These are phyloP conservation scores for Trachelus stipa DNA, from an alignment of 2,888 invertebrate species.

Conservation along the genomic window DNA sequence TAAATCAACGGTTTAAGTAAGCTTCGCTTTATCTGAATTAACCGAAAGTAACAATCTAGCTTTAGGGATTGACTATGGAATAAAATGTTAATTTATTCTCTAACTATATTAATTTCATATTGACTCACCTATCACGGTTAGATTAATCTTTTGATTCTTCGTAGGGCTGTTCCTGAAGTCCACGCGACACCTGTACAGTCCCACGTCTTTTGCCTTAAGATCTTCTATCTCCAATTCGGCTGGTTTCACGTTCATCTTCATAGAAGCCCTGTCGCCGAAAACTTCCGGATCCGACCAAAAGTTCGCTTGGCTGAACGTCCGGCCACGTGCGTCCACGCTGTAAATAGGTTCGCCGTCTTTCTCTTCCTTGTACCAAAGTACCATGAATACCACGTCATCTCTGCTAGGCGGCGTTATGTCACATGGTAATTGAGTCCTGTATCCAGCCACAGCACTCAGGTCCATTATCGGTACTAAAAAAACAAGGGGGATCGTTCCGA, in stretches of 20 bases:
- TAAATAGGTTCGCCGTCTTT: conserved; percentile 88
- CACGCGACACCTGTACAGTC: conserved; percentile 68
- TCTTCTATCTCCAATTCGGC: conserved; percentile 66
- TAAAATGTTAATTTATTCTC: neutral
- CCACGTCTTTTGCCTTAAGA: conserved; percentile 65
- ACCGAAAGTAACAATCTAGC: neutral
- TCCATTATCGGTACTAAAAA: conserved; percentile 72
- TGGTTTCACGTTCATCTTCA: conserved; percentile 67
- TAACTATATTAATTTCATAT: neutral
- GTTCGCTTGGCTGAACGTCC: conserved; percentile 62
- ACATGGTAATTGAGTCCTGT: conserved; percentile 86
- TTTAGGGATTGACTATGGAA: neutral
- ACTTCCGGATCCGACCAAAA: conserved; percentile 66
- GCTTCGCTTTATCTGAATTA: neutral
- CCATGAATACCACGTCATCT: conserved; percentile 89
- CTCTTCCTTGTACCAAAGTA: conserved; percentile 86
- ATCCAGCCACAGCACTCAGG: conserved; percentile 85
- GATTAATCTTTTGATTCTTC: conserved; percentile 68
- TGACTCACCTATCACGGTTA: conserved; percentile 69
- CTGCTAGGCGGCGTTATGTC: conserved; percentile 83
- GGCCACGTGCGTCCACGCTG: conserved; percentile 71
- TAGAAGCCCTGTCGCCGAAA: conserved; percentile 66
- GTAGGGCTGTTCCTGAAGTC: conserved; percentile 70
- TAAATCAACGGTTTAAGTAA: neutral
- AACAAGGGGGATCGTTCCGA: conserved; percentile 23